Evolutionary conservation across 2,888 invertebrate species (phyloP).

Genomic region (Salpingus planirostris): DNA sequence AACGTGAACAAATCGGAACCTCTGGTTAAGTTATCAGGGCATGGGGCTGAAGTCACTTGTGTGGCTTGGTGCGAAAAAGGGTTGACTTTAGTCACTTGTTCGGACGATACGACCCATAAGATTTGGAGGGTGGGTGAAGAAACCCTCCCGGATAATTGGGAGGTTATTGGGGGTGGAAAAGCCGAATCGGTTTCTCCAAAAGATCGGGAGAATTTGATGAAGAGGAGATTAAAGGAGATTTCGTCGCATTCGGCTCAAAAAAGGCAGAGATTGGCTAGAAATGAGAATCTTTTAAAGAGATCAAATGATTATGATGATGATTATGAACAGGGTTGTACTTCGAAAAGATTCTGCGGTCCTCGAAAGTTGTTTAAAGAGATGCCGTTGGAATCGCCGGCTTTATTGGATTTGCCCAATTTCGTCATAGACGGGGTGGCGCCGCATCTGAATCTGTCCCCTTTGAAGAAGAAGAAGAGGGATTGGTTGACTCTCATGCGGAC

Average conservation of each 20-base stretch:
- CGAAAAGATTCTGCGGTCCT: constrained; percentile 22
- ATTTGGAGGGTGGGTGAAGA: constrained; percentile 62
- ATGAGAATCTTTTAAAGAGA: constrained; percentile 19
- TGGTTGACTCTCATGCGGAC: constrained; percentile 62
- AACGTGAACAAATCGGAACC: constrained; percentile 56
- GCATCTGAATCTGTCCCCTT: constrained; percentile 63
- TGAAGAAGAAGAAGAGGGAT: constrained; percentile 56
- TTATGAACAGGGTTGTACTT: constrained; percentile 11
- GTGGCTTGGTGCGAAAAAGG: constrained; percentile 69
- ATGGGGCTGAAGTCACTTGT: constrained; percentile 79
- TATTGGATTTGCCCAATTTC: constrained; percentile 66
- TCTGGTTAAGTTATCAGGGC: constrained; percentile 53
- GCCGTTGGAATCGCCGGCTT: constrained; percentile 46
- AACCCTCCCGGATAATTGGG: constrained; percentile 34
- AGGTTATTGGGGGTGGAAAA: constrained; percentile 27
- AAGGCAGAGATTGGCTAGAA: too few relatives aligned
- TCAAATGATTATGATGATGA: constrained; percentile 18
- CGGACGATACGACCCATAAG: constrained; percentile 72
- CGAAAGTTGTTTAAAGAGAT: constrained; percentile 19
- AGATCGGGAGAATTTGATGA: neutral
- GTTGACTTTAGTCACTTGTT: constrained; percentile 65
- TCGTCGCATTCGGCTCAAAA: too few relatives aligned
- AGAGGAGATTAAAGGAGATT: neutral
- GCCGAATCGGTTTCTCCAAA: constrained; percentile 15
- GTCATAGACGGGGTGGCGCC: constrained; percentile 70